Percentiles rank a stretch among this genome's conserved stretches.
Evolutionary conservation across 2,113 vertebrate species (phyloP).

Genomic region (Hydrochoerus hydrochaeris): DNA sequence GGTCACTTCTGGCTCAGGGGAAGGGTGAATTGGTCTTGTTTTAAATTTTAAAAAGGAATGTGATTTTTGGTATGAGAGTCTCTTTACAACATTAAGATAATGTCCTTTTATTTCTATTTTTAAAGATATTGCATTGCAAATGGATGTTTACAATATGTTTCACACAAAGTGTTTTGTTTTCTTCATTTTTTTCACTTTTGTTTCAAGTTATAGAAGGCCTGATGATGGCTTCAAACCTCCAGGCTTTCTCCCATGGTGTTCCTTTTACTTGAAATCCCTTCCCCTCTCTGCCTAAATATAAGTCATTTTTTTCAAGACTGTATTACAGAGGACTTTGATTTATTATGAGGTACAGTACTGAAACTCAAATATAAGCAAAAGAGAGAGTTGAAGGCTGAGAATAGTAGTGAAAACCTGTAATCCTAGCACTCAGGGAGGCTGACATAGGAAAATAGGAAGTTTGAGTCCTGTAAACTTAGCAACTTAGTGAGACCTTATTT

Average conservation of each 20-base stretch:
- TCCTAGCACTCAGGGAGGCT: not conserved
- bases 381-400: not conserved
- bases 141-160: not conserved
- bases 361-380: not conserved
- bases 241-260: not conserved
- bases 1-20: too few species aligned
- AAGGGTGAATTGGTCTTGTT: not conserved
- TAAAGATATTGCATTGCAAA: not conserved
- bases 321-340: not conserved
- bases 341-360: not conserved
- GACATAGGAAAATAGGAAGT: not conserved
- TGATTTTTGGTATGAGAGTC: constrained; percentile 25
- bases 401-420: not conserved
- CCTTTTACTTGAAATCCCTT: constrained; percentile 38
- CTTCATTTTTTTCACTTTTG: not conserved
- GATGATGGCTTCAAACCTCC: not conserved
- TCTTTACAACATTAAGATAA: constrained; percentile 45
- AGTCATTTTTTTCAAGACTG: constrained; percentile 25
- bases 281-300: constrained; percentile 50
- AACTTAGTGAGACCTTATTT: not conserved
- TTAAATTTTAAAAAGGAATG: constrained; percentile 1
- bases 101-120: constrained; percentile 23
- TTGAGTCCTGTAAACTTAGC: not conserved
- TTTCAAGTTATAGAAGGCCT: not conserved
- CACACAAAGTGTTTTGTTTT: constrained; percentile 33